A percentile compares a stretch with the other conserved stretches of the same genome.
phyloP scores from a whole-genome alignment of 2,113 vertebrate species.

The Motacilla tschutschensis region DNA sequence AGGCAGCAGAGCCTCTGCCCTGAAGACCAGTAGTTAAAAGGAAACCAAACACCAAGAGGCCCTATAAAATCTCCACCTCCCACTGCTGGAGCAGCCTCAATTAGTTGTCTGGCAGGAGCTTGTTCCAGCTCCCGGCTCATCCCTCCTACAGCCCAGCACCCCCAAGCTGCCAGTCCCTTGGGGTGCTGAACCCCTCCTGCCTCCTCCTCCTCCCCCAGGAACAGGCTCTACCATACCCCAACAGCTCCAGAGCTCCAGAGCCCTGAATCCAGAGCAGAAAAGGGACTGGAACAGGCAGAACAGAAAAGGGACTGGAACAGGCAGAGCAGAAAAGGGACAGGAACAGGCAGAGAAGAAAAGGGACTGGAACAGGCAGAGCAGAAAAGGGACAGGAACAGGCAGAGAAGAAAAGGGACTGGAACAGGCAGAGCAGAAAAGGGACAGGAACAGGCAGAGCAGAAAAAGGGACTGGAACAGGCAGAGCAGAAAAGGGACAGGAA shows the following conservation, averaged over 20 bases:
- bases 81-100: background rate
- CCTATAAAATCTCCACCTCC: slow-evolving; percentile 5
- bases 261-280: background rate
- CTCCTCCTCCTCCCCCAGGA: background rate
- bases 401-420: background rate
- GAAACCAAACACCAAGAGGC: background rate
- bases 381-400: background rate
- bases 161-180: accelerated
- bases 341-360: background rate
- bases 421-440: background rate
- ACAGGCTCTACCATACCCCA: accelerated
- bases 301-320: background rate
- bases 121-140: background rate
- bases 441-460: background rate
- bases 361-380: background rate
- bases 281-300: background rate
- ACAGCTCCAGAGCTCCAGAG: background rate
- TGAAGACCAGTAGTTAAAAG: background rate
- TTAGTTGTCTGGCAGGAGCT: background rate
- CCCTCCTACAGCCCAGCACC: background rate
- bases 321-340: background rate
- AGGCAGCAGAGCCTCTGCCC: background rate
- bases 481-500: background rate
- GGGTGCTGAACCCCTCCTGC: background rate
- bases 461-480: background rate